Evolutionary conservation across 2,888 invertebrate species (phyloP).

Genomic region (Rhagonycha fulva): DNA sequence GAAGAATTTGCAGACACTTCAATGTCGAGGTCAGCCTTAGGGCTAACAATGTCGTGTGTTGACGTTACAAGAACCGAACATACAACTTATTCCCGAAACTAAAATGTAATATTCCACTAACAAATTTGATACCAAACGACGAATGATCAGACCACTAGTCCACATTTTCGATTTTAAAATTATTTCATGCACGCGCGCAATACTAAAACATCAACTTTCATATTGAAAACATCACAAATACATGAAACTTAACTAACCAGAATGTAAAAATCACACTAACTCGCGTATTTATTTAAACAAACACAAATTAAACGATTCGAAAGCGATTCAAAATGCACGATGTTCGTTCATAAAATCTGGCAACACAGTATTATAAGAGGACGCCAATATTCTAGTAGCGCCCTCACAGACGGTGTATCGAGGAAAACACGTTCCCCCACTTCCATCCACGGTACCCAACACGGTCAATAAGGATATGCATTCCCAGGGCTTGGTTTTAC

Average conservation of each 20-base stretch:
- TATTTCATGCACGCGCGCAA: neutral
- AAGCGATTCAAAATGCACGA: conserved; percentile 35
- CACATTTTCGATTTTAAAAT: conserved; percentile 19
- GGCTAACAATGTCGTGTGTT: conserved; percentile 30
- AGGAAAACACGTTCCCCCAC: conserved; percentile 37
- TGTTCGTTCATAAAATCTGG: conserved; percentile 52
- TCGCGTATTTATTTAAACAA: neutral
- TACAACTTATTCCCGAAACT: neutral
- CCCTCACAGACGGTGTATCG: conserved; percentile 54
- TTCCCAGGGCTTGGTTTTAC: conserved; percentile 50
- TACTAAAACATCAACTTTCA: neutral
- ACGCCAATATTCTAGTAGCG: conserved; percentile 54
- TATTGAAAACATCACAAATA: neutral
- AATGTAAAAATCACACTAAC: neutral
- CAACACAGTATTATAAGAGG: conserved; percentile 54
- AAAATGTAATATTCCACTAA: neutral
- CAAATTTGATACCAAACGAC: neutral
- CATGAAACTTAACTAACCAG: neutral
- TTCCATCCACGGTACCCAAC: conserved; percentile 39
- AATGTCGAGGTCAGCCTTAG: conserved; percentile 58
- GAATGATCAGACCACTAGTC: conserved; percentile 13
- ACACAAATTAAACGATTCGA: neutral
- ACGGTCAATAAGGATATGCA: conserved; percentile 55
- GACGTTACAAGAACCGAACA: conserved; percentile 10
- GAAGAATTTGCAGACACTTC: conserved; percentile 43